Conservation (phyloP, 2,888 invertebrate genomes). For the Drosophila mimetica region DNA sequence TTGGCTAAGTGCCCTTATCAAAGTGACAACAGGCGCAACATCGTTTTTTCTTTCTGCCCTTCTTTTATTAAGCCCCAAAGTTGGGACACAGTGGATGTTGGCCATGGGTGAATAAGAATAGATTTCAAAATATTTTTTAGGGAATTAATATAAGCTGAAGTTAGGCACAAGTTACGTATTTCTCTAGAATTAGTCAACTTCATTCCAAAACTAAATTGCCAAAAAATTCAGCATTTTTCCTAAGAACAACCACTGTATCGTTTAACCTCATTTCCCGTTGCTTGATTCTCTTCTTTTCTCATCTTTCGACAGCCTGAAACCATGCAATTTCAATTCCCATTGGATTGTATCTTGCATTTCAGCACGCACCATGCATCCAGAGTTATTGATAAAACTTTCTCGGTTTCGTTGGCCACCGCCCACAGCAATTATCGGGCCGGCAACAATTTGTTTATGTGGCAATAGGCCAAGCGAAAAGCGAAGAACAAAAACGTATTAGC, state of each 20-base stretch:
- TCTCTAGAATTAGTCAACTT: background rate
- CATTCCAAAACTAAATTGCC: too few relatives aligned
- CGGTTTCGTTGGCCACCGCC: conserved; percentile 1
- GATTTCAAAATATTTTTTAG: too few relatives aligned
- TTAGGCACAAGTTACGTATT: too few relatives aligned
- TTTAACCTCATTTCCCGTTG: conserved; percentile 6
- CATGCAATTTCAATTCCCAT: conserved; percentile 40
- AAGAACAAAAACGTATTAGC: conserved; percentile 40
- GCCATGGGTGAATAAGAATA: background rate
- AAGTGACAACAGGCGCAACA: conserved; percentile 73
- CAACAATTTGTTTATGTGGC: conserved; percentile 41
- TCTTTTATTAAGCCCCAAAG: conserved; percentile 21
- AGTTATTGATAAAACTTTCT: conserved; percentile 56
- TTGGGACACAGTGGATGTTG: conserved; percentile 8
- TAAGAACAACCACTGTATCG: background rate
- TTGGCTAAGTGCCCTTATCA: conserved; percentile 78
- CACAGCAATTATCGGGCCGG: conserved; percentile 33
- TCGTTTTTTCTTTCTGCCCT: conserved; percentile 19
- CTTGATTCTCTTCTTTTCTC: background rate
- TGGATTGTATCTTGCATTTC: conserved; percentile 31
- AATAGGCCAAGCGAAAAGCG: conserved; percentile 38
- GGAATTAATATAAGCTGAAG: too few relatives aligned
- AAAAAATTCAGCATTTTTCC: background rate
- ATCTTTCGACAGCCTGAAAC: conserved; percentile 11
- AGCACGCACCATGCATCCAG: conserved; percentile 29